These are phyloP conservation scores for Apoda limacodes DNA, from an alignment of 2,888 invertebrate species.

Conservation along the genomic window DNA sequence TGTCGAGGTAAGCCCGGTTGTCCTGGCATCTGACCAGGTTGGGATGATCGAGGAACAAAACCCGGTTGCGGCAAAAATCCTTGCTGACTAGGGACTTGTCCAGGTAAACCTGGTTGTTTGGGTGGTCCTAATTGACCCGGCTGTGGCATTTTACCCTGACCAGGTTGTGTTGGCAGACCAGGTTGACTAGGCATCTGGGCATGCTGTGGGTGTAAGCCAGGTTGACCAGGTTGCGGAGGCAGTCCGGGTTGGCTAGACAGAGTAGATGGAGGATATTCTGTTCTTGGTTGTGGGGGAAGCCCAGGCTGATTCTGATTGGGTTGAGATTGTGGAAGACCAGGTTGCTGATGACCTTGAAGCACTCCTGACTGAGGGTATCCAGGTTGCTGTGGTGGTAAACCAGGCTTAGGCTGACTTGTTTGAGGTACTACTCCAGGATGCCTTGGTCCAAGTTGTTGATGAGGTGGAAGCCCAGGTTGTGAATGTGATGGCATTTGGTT, in stretches of 20 bases:
- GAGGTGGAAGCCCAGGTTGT: constrained; percentile 29
- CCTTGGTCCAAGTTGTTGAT: constrained; percentile 21
- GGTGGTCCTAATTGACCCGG: constrained; percentile 25
- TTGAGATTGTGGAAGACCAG: constrained; percentile 15
- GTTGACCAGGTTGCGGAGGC: neutral
- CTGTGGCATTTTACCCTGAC: constrained; percentile 22
- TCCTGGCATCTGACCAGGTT: constrained; percentile 9
- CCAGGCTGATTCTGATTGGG: constrained; percentile 19
- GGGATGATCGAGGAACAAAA: constrained; percentile 17
- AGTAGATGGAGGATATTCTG: constrained; percentile 25
- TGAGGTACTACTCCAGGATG: constrained; percentile 22
- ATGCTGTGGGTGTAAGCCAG: constrained; percentile 6
- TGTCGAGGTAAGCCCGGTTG: constrained; percentile 16
- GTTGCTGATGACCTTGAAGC: constrained; percentile 16
- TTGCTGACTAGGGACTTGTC: constrained; percentile 1
- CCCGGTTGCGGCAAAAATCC: constrained; percentile 4
- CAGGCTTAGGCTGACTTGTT: constrained; percentile 13
- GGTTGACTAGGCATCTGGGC: constrained; percentile 17
- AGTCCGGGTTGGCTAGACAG: constrained; percentile 25
- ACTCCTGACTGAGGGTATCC: constrained; percentile 19
- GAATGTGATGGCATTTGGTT: constrained; percentile 16
- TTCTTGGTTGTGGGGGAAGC: constrained; percentile 22
- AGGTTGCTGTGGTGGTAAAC: constrained; percentile 20
- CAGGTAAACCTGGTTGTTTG: constrained; percentile 3
- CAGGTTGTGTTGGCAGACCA: constrained; percentile 20